Percentiles rank a stretch among this genome's conserved stretches.
These are phyloP conservation scores for Sebastes goodei DNA, from an alignment of 2,797 vertebrate genomes.

Conservation along the genomic window DNA sequence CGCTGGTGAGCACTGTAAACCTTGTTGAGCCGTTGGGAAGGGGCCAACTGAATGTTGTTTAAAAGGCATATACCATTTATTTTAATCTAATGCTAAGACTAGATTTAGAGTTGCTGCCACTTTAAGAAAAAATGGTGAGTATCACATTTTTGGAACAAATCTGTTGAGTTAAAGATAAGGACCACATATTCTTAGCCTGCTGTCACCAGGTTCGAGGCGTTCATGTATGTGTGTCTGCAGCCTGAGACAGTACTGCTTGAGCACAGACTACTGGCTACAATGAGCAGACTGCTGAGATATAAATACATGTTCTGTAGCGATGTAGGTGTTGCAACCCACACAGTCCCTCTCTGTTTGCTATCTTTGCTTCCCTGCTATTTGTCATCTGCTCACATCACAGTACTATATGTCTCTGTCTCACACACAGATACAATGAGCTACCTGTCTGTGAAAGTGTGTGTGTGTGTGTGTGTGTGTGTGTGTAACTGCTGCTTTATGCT, in stretches of 20 bases:
- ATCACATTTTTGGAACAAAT: constrained; percentile 42
- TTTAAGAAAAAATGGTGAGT: neutral
- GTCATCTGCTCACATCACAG: constrained; percentile 37
- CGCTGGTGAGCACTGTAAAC: too few relatives aligned
- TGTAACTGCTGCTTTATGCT: neutral
- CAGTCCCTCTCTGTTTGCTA: constrained; percentile 43
- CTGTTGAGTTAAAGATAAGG: constrained; percentile 37
- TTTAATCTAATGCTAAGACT: neutral
- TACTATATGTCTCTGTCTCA: constrained; percentile 14
- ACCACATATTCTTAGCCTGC: constrained; percentile 50
- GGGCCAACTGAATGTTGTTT: too few relatives aligned
- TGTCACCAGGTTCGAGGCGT: constrained; percentile 21
- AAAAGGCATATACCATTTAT: neutral
- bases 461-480: neutral
- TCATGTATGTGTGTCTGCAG: constrained; percentile 26
- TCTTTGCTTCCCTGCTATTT: constrained; percentile 47
- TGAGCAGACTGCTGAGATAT: constrained; percentile 57
- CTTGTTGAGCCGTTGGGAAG: too few relatives aligned
- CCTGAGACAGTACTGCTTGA: constrained; percentile 32
- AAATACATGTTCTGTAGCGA: constrained; percentile 69
- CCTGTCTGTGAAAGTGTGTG: neutral
- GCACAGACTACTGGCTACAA: constrained; percentile 43
- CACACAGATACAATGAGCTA: neutral
- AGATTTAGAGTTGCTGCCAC: neutral
- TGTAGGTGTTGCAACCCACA: constrained; percentile 60